A percentile compares a stretch with the other conserved stretches of the same genome.
phyloP scores from a whole-genome alignment of 2,113 vertebrate genomes.

The Oryzias melastigma region DNA sequence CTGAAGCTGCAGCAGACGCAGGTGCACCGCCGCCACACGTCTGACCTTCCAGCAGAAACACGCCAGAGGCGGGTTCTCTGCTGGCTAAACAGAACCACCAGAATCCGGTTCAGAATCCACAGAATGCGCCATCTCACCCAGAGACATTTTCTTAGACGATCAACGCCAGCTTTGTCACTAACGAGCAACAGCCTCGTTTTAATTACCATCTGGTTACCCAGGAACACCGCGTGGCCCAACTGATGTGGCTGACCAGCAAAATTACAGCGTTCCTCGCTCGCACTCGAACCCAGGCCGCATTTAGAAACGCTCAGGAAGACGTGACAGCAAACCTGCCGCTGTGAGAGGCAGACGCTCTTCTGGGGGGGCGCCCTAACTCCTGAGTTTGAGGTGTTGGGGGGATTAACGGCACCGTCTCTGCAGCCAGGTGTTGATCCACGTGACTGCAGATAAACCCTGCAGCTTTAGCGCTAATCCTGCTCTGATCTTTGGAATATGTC shows the following conservation, averaged over 20 bases:
- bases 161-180: slow-evolving; percentile 40
- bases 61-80: too few relatives aligned
- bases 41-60: too few relatives aligned
- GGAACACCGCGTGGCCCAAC: slow-evolving; percentile 44
- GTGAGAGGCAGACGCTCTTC: slow-evolving; percentile 27
- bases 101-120: slow-evolving; percentile 21
- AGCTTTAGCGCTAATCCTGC: slow-evolving; percentile 79
- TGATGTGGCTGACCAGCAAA: slow-evolving; percentile 46
- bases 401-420: slow-evolving; percentile 66
- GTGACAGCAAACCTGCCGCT: neutral
- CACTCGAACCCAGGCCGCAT: slow-evolving; percentile 54
- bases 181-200: slow-evolving; percentile 57
- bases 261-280: slow-evolving; percentile 49
- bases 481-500: slow-evolving; percentile 80
- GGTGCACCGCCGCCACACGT: too few relatives aligned
- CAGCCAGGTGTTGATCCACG: slow-evolving; percentile 78
- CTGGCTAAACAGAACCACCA: too few relatives aligned
- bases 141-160: slow-evolving; percentile 33
- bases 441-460: slow-evolving; percentile 77
- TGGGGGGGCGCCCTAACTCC: slow-evolving; percentile 41
- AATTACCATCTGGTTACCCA: slow-evolving; percentile 49
- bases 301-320: slow-evolving; percentile 44
- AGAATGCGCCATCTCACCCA: slow-evolving; percentile 9
- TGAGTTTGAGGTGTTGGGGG: slow-evolving; percentile 57
- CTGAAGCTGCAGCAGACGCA: too few relatives aligned